phyloP scores from a whole-genome alignment of 1,140 invertebrate genomes.

The Cydia fagiglandana region DNA sequence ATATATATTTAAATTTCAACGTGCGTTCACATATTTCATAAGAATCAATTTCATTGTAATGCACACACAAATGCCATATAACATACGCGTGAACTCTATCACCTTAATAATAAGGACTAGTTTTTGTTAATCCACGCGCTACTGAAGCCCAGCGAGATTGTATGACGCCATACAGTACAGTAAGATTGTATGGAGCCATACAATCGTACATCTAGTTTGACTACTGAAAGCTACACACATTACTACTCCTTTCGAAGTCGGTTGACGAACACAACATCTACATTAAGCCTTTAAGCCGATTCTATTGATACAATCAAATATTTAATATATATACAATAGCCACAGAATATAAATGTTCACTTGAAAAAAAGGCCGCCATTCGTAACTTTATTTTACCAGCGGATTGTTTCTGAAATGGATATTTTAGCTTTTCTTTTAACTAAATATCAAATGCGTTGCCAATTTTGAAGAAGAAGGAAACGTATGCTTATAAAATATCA shows the following conservation, averaged over 20 bases:
- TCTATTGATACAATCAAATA: not conserved
- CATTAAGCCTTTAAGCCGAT: not conserved
- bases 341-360: no score
- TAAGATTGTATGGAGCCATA: not conserved
- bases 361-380: no score
- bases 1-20: conserved; percentile 27
- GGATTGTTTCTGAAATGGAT: no score
- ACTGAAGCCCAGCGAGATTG: not conserved
- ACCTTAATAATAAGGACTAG: not conserved
- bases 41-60: conserved; percentile 30
- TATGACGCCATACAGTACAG: not conserved
- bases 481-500: no score
- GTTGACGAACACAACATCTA: conserved; percentile 7
- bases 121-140: conserved; percentile 9
- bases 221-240: not conserved
- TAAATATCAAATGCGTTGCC: no score
- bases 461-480: no score
- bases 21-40: conserved; percentile 29
- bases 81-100: not conserved
- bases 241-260: not conserved
- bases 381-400: no score
- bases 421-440: no score
- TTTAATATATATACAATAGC: not conserved
- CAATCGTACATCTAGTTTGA: not conserved
- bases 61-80: conserved; percentile 23